A percentile compares a stretch with the other conserved stretches of the same genome.
Evolutionary conservation across 2,797 vertebrate genomes (phyloP).

Genomic region (Emys orbicularis): DNA sequence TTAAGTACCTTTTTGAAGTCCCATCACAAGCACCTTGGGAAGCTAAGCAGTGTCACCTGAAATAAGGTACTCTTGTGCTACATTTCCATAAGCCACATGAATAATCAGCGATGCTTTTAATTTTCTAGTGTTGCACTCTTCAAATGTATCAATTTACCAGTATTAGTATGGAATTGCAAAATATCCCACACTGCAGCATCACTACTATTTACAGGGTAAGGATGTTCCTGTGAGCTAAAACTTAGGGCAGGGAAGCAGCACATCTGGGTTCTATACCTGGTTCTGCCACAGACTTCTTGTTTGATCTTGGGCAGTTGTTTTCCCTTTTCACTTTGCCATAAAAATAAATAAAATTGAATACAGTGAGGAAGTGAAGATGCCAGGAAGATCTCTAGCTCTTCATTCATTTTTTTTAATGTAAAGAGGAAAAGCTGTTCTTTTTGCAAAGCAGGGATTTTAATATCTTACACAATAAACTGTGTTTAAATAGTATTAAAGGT

Average conservation of each 20-base stretch:
- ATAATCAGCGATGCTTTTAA: background rate
- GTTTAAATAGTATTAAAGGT: background rate
- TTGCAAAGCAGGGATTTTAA: constrained; percentile 31
- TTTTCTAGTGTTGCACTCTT: background rate
- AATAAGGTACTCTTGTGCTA: background rate
- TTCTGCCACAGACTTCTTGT: background rate
- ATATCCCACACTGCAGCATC: background rate
- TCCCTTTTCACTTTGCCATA: background rate
- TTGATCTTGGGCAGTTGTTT: background rate
- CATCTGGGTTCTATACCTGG: background rate
- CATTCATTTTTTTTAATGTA: constrained; percentile 12
- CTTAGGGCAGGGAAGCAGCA: accelerated
- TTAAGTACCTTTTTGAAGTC: background rate
- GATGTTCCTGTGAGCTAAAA: constrained; percentile 10
- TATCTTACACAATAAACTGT: background rate
- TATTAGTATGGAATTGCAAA: background rate
- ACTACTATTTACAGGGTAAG: accelerated
- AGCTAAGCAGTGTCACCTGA: background rate
- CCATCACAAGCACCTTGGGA: background rate
- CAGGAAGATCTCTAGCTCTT: constrained; percentile 15
- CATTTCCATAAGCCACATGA: background rate
- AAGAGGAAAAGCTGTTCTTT: constrained; percentile 37
- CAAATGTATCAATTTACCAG: accelerated
- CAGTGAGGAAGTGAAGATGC: constrained; percentile 1
- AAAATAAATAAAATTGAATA: constrained; percentile 1